Conservation (phyloP, 2,113 vertebrate species). For the Gallinago jamesoni region DNA sequence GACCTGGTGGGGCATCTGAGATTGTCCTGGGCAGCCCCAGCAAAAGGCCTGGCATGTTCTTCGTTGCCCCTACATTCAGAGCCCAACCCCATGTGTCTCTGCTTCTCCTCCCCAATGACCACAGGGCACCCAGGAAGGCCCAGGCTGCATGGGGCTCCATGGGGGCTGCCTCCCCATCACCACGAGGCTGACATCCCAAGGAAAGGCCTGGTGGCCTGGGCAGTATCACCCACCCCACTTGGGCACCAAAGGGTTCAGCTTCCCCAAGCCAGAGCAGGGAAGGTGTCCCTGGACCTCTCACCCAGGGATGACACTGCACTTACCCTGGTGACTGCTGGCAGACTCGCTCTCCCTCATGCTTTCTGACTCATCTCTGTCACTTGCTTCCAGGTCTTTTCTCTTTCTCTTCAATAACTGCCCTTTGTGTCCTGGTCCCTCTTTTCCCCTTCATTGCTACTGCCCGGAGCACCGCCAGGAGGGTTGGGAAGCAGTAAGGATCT, state of each 20-base stretch:
- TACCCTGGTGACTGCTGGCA: background rate
- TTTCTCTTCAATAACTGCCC: background rate
- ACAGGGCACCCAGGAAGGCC: background rate
- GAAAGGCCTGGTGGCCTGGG: background rate
- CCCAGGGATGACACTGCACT: no score
- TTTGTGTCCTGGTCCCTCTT: background rate
- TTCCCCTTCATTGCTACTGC: background rate
- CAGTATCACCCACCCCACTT: fast-evolving
- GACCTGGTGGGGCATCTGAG: background rate
- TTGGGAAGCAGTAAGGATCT: background rate
- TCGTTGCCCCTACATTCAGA: background rate
- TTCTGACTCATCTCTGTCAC: background rate
- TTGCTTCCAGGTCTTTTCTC: background rate
- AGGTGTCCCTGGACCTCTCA: background rate
- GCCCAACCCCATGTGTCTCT: fast-evolving
- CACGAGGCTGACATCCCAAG: fast-evolving
- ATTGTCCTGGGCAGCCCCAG: background rate
- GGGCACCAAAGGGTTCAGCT: background rate
- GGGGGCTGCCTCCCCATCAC: background rate
- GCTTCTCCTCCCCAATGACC: background rate
- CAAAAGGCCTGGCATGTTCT: background rate
- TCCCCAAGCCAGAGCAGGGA: fast-evolving
- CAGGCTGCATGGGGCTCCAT: background rate
- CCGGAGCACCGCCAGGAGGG: fast-evolving
- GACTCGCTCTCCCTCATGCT: fast-evolving